phyloP scores from a whole-genome alignment of 1,140 invertebrate species.

The Nasonia vitripennis region DNA sequence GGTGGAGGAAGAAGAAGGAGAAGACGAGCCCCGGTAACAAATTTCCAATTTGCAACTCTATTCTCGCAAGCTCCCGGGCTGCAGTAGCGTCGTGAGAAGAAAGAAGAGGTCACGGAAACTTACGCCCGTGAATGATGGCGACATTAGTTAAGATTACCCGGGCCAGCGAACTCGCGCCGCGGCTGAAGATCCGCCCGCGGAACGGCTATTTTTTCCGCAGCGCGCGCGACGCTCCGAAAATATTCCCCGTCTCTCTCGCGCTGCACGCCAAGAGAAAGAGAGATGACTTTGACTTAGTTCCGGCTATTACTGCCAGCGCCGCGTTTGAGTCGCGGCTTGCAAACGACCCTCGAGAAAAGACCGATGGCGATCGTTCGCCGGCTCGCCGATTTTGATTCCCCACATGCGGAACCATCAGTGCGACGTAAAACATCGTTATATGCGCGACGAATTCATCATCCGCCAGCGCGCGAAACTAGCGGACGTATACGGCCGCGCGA shows the following conservation, averaged over 20 bases:
- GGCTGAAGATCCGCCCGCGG: not conserved
- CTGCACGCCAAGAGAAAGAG: not conserved
- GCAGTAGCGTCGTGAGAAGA: not conserved
- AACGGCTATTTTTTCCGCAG: conserved; percentile 6
- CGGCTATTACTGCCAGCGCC: not conserved
- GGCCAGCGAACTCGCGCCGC: not conserved
- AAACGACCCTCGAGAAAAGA: conserved; percentile 9
- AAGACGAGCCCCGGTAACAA: conserved; percentile 38
- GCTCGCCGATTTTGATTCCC: conserved; percentile 30
- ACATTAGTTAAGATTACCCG: conserved; percentile 57
- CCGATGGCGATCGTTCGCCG: conserved; percentile 16
- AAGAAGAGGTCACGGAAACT: conserved; percentile 42
- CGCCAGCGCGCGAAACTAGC: too few species aligned
- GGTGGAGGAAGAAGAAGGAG: not conserved
- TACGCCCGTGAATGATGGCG: conserved; percentile 51
- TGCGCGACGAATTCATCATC: too few species aligned
- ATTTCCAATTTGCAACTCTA: conserved; percentile 56
- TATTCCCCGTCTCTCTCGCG: not conserved
- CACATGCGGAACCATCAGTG: too few species aligned
- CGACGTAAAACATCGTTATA: too few species aligned
- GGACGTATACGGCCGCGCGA: too few species aligned
- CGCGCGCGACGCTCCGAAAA: not conserved
- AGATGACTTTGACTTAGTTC: conserved; percentile 35
- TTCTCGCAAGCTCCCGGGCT: conserved; percentile 33
- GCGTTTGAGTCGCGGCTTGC: not conserved